phyloP scores from a whole-genome alignment of 2,113 vertebrate species.

The Perccottus glenii region DNA sequence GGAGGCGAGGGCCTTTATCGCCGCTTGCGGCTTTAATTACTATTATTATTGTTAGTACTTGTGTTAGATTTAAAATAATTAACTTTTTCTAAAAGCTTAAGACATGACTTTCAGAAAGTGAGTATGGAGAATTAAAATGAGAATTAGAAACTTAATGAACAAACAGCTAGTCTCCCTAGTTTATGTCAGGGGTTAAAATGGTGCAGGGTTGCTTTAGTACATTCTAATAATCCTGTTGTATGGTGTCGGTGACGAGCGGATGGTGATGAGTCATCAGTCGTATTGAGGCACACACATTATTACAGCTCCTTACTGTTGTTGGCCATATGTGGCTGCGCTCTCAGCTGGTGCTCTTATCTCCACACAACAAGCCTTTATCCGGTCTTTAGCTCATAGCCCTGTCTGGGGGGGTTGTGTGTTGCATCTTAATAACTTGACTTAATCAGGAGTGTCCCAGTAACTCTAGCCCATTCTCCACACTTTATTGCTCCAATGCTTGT shows the following conservation, averaged over 20 bases:
- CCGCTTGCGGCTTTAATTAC: too few species aligned
- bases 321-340: constrained; percentile 56
- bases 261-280: constrained; percentile 55
- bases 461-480: constrained; percentile 1
- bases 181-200: neutral
- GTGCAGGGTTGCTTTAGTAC: neutral
- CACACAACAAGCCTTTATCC: constrained; percentile 49
- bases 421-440: constrained; percentile 23
- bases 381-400: constrained; percentile 34
- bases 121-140: too few species aligned
- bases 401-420: constrained; percentile 29
- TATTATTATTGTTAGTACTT: too few species aligned
- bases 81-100: neutral
- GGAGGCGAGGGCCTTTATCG: too few species aligned
- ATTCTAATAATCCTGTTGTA: neutral
- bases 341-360: constrained; percentile 53
- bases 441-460: constrained; percentile 14
- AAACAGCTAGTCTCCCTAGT: too few species aligned
- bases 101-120: too few species aligned
- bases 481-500: constrained; percentile 17
- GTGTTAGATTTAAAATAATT: constrained; percentile 2
- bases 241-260: constrained; percentile 2
- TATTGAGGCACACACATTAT: constrained; percentile 61
- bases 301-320: constrained; percentile 41
- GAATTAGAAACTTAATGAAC: too few species aligned